phyloP scores from a whole-genome alignment of 2,888 invertebrate genomes.

The Pseudanteris insignis region DNA sequence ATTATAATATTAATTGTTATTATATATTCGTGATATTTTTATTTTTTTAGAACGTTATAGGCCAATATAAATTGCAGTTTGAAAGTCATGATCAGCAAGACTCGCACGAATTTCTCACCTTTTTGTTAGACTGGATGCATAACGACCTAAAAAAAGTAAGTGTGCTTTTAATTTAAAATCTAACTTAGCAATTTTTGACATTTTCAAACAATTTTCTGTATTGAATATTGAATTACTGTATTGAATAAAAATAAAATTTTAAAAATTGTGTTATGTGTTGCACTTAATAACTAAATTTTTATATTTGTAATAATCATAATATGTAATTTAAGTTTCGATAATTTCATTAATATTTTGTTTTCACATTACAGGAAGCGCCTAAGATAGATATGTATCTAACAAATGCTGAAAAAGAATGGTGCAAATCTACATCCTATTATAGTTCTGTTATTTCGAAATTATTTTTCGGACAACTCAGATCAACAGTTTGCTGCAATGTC shows the following conservation, averaged over 20 bases:
- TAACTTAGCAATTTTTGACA: too few relatives aligned
- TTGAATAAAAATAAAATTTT: too few relatives aligned
- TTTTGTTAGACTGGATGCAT: conserved; percentile 88
- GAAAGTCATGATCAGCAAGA: conserved; percentile 86
- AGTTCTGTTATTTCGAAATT: conserved; percentile 68
- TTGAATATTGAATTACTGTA: too few relatives aligned
- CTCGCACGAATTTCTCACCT: conserved; percentile 89
- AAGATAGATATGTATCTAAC: conserved; percentile 51
- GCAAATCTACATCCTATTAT: conserved; percentile 59
- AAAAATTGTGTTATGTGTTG: too few relatives aligned
- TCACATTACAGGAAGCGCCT: conserved; percentile 50
- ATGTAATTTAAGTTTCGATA: not conserved
- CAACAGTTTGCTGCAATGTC: conserved; percentile 79
- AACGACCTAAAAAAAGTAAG: conserved; percentile 79
- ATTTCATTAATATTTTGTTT: conserved; percentile 1
- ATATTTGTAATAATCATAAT: not conserved
- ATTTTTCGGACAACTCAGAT: conserved; percentile 88
- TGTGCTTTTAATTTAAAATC: not conserved
- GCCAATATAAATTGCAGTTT: conserved; percentile 79
- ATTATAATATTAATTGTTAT: conserved; percentile 3
- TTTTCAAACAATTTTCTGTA: too few relatives aligned
- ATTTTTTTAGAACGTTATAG: conserved; percentile 73
- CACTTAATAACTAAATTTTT: too few relatives aligned
- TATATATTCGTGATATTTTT: too few relatives aligned
- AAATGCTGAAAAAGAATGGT: conserved; percentile 62